These are phyloP conservation scores for Camelus bactrianus DNA, from an alignment of 2,113 vertebrate species.

Conservation along the genomic window DNA sequence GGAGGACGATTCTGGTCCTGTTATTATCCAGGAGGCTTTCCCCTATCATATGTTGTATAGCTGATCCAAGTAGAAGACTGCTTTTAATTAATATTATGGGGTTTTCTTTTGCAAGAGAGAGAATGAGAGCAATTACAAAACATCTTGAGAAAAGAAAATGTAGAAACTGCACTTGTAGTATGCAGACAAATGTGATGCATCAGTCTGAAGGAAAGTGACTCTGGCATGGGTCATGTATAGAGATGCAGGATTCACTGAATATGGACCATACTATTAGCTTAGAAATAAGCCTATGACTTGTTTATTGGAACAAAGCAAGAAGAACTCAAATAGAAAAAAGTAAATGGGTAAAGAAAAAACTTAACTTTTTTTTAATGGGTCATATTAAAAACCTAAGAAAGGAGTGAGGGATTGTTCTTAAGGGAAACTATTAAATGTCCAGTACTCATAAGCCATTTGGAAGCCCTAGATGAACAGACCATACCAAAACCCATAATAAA, in stretches of 20 bases:
- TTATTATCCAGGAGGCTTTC: neutral
- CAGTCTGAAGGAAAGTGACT: neutral
- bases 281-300: neutral
- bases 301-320: neutral
- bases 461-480: neutral
- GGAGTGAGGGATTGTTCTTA: neutral
- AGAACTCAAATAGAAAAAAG: neutral
- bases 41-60: neutral
- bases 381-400: neutral
- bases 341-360: neutral
- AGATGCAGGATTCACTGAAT: neutral
- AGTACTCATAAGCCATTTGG: neutral
- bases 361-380: neutral
- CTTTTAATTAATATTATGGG: neutral
- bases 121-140: constrained; percentile 48
- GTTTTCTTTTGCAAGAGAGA: constrained; percentile 15
- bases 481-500: neutral
- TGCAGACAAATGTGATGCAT: neutral
- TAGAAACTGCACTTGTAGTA: neutral
- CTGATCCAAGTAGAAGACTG: neutral
- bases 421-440: neutral
- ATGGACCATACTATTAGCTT: neutral
- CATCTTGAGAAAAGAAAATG: constrained; percentile 59
- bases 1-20: neutral
- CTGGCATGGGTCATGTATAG: rapidly evolving